Evolutionary conservation across 2,888 invertebrate genomes (phyloP), one percentile per base, ranked within the genome.

Genomic region (Perizoma flavofasciatum): DNA sequence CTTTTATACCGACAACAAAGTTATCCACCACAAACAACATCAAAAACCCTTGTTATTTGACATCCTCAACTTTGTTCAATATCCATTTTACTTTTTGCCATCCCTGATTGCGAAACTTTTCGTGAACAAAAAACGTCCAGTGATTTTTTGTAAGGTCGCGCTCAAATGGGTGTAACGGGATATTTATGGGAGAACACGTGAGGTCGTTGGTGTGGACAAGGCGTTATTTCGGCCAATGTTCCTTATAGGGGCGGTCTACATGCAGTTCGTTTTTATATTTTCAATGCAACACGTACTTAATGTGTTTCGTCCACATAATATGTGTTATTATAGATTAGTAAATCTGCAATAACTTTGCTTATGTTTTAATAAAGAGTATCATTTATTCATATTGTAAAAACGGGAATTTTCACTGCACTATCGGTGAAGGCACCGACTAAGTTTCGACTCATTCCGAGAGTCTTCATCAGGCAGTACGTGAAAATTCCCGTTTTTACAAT

Each of bases 61-160:
- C 58, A 59, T 50, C 61, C 58, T 49, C 47, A 61, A 64, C 65
- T 68, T 59, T 55, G 10, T 22, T 48, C 67, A 73, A 72, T 69
- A 74, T 72, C 66, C 68, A 76, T 72, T 73, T 73, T 65, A 61
- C 77, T 79, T 87, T 84, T 82, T 76, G 68, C 70, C 70, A 70
- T 75, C 71, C 79, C 77, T 85, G 85, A 88, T 88, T 86, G 83
- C 79, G 41, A 85, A 88, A 88, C 75, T 87, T 88, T 71, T 74
- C 73, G 73, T 67, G 70, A 65, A 71, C 78, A 85, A 87, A 86
- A 88, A 85, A 75, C 71, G 72, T 73, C 67, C 68, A 68, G 77
- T 76, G 74, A 71, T 79, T 85, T 86, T 86, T 81, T 82, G 77
- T 71, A 72, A 73, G 72, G 72, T 64, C 69, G 63, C 69, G 70